Conservation (phyloP, 2,888 invertebrate genomes). For the Drosophila borborema region DNA sequence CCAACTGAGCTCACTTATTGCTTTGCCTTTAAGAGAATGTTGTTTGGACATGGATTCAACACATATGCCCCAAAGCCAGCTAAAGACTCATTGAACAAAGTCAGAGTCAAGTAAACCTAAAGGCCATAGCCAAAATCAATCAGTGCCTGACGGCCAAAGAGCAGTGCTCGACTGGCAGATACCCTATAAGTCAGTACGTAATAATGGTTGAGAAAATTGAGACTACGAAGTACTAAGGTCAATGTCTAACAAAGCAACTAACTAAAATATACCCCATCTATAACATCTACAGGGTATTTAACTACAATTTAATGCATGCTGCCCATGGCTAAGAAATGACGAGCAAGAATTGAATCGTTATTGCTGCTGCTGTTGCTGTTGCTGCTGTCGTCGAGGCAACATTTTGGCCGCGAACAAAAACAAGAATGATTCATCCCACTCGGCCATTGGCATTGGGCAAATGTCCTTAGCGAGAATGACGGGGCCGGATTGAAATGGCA, state of each 20-base stretch:
- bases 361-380: not conserved
- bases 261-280: not conserved
- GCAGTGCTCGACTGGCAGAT: not conserved
- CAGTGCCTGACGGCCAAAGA: not conserved
- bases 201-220: not conserved
- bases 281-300: not conserved
- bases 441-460: constrained; percentile 35
- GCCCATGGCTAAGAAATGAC: not conserved
- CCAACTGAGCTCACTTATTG: constrained; percentile 1
- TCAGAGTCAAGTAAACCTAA: not conserved
- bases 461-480: constrained; percentile 49
- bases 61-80: constrained; percentile 2
- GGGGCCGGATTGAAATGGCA: constrained; percentile 43
- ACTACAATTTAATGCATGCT: constrained; percentile 2
- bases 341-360: not conserved
- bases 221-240: not conserved
- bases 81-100: not conserved
- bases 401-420: constrained; percentile 16
- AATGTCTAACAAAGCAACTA: no score
- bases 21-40: not conserved
- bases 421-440: constrained; percentile 30
- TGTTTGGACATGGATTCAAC: not conserved
- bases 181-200: not conserved
- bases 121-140: not conserved
- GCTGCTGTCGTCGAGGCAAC: not conserved